These are phyloP conservation scores for Gymnarchus niloticus DNA, from an alignment of 2,113 vertebrate genomes.

Conservation along the genomic window DNA sequence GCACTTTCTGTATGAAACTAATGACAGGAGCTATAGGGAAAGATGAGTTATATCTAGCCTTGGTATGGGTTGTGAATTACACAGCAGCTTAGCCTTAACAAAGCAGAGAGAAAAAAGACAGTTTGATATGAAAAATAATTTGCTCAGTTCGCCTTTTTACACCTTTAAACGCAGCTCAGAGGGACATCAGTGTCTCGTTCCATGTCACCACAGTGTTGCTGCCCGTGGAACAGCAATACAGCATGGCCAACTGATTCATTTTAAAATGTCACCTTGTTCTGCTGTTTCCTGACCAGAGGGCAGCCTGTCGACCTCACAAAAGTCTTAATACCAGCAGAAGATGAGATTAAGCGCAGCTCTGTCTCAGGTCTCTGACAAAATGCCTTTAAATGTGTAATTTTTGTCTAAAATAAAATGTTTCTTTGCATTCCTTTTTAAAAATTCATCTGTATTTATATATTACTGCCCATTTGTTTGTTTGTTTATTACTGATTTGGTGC, in stretches of 20 bases:
- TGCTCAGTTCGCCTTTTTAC: slow-evolving; percentile 15
- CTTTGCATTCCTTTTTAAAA: background rate
- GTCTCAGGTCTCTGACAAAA: background rate
- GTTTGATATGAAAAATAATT: slow-evolving; percentile 10
- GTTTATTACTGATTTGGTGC: background rate
- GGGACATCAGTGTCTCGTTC: background rate
- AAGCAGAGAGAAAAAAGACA: slow-evolving; percentile 7
- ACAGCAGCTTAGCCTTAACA: slow-evolving; percentile 8
- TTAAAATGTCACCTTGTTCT: background rate
- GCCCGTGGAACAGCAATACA: background rate
- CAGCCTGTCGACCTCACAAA: background rate
- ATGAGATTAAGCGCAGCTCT: background rate
- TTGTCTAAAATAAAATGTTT: background rate
- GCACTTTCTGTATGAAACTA: background rate
- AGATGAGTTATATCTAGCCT: background rate
- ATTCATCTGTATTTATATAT: background rate
- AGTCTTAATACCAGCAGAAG: background rate
- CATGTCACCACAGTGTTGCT: background rate
- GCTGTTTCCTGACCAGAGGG: background rate
- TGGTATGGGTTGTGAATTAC: background rate
- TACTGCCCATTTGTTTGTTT: background rate
- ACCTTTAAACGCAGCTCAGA: background rate
- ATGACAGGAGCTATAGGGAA: background rate
- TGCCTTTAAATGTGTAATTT: background rate
- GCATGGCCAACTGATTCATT: background rate